Evolutionary conservation across 2,113 vertebrate genomes (phyloP).

Genomic region (Ciconia boyciana): DNA sequence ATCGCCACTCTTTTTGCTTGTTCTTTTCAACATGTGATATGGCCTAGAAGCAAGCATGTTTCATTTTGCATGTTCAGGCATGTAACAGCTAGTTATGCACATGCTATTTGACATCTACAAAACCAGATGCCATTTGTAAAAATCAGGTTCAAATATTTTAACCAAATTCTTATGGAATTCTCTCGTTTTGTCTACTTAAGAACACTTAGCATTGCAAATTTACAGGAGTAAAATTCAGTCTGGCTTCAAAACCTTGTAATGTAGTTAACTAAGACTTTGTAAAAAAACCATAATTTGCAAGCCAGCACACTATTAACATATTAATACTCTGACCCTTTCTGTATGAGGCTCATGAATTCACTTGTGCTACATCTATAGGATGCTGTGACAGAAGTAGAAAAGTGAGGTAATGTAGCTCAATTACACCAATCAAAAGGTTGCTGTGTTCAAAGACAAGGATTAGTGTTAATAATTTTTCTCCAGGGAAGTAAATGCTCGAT

Average conservation of each 20-base stretch:
- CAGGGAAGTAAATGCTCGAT: slow-evolving; percentile 63
- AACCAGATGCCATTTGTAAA: neutral
- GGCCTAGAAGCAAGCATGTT: neutral
- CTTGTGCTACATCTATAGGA: slow-evolving; percentile 12
- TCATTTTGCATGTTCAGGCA: neutral
- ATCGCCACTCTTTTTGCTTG: neutral
- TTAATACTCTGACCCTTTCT: slow-evolving; percentile 62
- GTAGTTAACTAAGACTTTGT: slow-evolving; percentile 61
- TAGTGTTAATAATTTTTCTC: slow-evolving; percentile 74
- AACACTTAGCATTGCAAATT: slow-evolving; percentile 45
- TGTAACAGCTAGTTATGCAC: neutral
- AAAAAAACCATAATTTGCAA: slow-evolving; percentile 59
- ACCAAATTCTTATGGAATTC: slow-evolving; percentile 18
- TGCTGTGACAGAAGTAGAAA: slow-evolving; percentile 36
- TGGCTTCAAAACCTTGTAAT: slow-evolving; percentile 47
- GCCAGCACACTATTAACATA: slow-evolving; percentile 56
- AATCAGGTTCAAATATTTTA: slow-evolving; percentile 19
- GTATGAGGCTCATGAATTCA: slow-evolving; percentile 48
- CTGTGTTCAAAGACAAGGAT: slow-evolving; percentile 72
- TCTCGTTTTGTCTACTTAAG: slow-evolving; percentile 28
- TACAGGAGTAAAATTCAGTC: slow-evolving; percentile 27
- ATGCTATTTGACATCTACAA: neutral
- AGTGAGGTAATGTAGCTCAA: slow-evolving; percentile 50
- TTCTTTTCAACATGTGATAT: neutral
- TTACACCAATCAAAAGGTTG: slow-evolving; percentile 51